Percentiles rank a stretch among this genome's conserved stretches.
Evolutionary conservation across 2,888 invertebrate genomes (phyloP).

Genomic region (Fragum fragum): DNA sequence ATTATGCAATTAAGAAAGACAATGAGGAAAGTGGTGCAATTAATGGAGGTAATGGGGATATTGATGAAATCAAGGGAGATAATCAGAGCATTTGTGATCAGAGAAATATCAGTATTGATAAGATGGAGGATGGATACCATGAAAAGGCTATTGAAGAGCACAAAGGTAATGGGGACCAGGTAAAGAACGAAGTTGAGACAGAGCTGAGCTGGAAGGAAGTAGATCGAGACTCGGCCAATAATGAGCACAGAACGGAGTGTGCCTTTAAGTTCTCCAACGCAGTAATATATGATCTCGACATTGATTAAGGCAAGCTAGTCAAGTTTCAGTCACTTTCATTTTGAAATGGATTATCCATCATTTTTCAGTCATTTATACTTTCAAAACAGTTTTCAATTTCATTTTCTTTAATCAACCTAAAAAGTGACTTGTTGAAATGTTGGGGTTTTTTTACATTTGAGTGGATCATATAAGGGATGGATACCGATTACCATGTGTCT

Average conservation of each 20-base stretch:
- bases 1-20: too few relatives aligned
- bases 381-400: too few relatives aligned
- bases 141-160: constrained; percentile 23
- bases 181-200: constrained; percentile 70
- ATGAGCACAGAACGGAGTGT: constrained; percentile 82
- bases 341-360: too few relatives aligned
- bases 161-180: constrained; percentile 25
- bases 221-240: constrained; percentile 40
- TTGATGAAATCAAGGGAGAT: constrained; percentile 51
- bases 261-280: constrained; percentile 83
- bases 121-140: constrained; percentile 24
- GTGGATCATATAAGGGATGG: too few relatives aligned
- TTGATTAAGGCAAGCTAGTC: constrained; percentile 66
- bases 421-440: too few relatives aligned
- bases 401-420: too few relatives aligned
- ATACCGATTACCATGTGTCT: too few relatives aligned
- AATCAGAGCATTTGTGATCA: constrained; percentile 11
- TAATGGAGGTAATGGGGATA: constrained; percentile 25
- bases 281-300: constrained; percentile 85
- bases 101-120: not conserved
- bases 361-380: too few relatives aligned
- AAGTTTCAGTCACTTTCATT: not conserved
- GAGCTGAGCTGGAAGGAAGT: constrained; percentile 76
- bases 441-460: too few relatives aligned
- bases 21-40: not conserved